phyloP scores from a whole-genome alignment of 2,888 invertebrate species.

The Danaus chrysippus region DNA sequence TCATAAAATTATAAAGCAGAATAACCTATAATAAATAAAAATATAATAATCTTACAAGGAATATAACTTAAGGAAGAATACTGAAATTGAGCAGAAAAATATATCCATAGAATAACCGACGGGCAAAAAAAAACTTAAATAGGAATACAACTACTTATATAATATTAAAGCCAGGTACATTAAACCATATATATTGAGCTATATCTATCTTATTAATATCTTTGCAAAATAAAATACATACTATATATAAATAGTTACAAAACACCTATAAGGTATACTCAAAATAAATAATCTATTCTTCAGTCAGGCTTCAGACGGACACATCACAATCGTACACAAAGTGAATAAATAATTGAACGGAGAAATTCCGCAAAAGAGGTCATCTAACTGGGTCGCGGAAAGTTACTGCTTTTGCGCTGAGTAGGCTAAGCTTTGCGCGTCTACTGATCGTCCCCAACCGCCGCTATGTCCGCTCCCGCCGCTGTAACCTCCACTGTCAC shows the following conservation, averaged over 20 bases:
- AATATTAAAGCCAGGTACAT: constrained; percentile 36
- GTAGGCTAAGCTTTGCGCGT: constrained; percentile 89
- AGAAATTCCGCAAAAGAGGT: constrained; percentile 58
- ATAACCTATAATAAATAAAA: constrained; percentile 15
- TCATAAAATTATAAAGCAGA: constrained; percentile 24
- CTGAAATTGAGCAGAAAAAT: constrained; percentile 18
- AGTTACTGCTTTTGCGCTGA: constrained; percentile 82
- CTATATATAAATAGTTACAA: constrained; percentile 39
- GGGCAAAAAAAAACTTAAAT: constrained; percentile 23
- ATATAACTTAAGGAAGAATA: constrained; percentile 17
- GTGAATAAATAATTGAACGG: constrained; percentile 43
- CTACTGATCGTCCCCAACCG: constrained; percentile 86
- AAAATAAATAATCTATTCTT: constrained; percentile 38
- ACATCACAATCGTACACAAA: constrained; percentile 55
- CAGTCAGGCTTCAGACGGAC: constrained; percentile 58
- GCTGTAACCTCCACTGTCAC: constrained; percentile 78
- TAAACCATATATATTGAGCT: constrained; percentile 27
- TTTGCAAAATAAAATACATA: constrained; percentile 28
- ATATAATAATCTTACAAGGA: constrained; percentile 8
- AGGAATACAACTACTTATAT: constrained; percentile 24
- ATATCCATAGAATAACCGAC: constrained; percentile 14
- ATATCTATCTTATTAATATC: constrained; percentile 26
- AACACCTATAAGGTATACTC: constrained; percentile 44
- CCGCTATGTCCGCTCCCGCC: constrained; percentile 72
- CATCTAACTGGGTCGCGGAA: constrained; percentile 54